phyloP scores from a whole-genome alignment of 1,140 invertebrate species.

The Hylaeus anthracinus region DNA sequence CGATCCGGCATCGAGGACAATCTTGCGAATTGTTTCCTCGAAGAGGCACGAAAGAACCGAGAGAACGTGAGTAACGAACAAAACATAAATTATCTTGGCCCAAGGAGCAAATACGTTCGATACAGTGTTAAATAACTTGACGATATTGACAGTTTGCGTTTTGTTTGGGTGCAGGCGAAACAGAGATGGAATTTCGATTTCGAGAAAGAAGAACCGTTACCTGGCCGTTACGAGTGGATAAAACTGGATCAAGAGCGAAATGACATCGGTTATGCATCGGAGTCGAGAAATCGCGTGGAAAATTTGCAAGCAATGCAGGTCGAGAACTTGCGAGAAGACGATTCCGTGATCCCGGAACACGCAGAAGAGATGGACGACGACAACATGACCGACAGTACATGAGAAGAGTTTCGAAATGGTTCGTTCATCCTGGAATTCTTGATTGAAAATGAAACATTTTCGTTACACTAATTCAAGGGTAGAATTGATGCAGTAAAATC shows the following conservation, averaged over 20 bases:
- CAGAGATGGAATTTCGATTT: constrained; percentile 78
- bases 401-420: not conserved
- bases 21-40: constrained; percentile 48
- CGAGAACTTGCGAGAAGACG: constrained; percentile 10
- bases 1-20: constrained; percentile 56
- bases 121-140: not conserved
- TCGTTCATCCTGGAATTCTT: not conserved
- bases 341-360: not conserved
- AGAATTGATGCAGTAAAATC: not conserved
- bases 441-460: not conserved
- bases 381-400: constrained; percentile 17
- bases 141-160: not conserved
- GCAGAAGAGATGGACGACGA: not conserved
- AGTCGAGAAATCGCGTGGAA: constrained; percentile 25
- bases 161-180: constrained; percentile 63
- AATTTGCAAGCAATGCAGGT: constrained; percentile 28
- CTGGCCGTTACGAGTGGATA: constrained; percentile 71
- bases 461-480: not conserved
- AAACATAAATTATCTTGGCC: constrained; percentile 6
- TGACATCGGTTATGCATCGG: constrained; percentile 38
- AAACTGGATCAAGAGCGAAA: constrained; percentile 66
- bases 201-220: constrained; percentile 69
- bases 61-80: constrained; percentile 62
- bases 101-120: not conserved
- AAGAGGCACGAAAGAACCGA: constrained; percentile 50